Conservation (phyloP, 1,140 invertebrate species). For the Potamilus streckersoni region DNA sequence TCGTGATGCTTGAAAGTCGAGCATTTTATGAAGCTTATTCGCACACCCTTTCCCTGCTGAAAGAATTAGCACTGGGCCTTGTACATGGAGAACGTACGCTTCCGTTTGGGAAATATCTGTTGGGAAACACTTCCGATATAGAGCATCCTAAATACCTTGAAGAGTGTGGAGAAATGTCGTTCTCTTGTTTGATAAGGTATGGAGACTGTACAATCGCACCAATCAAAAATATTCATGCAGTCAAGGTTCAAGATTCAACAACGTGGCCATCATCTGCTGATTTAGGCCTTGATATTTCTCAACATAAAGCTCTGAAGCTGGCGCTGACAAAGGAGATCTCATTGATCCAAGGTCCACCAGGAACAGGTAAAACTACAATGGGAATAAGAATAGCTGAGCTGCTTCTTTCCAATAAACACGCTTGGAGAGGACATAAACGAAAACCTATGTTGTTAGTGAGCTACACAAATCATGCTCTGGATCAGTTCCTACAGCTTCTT, state of each 20-base stretch:
- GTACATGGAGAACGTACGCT: constrained; percentile 48
- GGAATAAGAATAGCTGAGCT: constrained; percentile 61
- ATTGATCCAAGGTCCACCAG: constrained; percentile 77
- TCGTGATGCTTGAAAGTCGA: constrained; percentile 67
- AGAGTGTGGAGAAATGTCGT: too few species aligned
- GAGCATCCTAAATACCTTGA: constrained; percentile 37
- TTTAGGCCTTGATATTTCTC: constrained; percentile 64
- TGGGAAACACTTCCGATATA: constrained; percentile 35
- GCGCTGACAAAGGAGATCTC: constrained; percentile 69
- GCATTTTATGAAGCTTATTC: constrained; percentile 70
- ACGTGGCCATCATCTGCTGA: constrained; percentile 45
- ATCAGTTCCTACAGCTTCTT: constrained; percentile 84
- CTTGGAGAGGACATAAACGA: constrained; percentile 63
- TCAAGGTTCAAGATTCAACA: too few species aligned
- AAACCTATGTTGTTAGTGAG: constrained; percentile 76
- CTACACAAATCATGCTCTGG: constrained; percentile 88
- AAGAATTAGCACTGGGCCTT: constrained; percentile 42
- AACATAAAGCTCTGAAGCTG: constrained; percentile 65
- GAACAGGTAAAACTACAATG: constrained; percentile 62
- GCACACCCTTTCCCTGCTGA: constrained; percentile 55
- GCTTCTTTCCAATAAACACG: constrained; percentile 53
- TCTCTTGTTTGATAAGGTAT: too few species aligned
- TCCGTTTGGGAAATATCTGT: constrained; percentile 57
- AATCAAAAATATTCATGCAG: too few species aligned
- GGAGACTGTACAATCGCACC: too few species aligned